phyloP scores from a whole-genome alignment of 2,797 vertebrate genomes.

The Eulemur mongoz region DNA sequence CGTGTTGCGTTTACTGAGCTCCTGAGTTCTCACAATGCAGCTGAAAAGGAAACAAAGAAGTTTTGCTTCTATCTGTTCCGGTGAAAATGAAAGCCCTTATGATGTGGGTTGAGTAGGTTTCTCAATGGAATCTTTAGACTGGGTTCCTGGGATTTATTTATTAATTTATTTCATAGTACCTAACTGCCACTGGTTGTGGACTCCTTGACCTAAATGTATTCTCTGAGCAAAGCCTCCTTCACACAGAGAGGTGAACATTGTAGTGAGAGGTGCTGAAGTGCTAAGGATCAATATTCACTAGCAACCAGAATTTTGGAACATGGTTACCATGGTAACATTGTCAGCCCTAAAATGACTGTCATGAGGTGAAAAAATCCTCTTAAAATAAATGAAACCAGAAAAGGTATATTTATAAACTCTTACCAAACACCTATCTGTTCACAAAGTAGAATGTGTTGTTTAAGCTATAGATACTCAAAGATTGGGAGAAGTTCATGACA shows the following conservation, averaged over 20 bases:
- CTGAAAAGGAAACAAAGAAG: slow-evolving; percentile 9
- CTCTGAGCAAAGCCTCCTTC: neutral
- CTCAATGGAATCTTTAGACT: neutral
- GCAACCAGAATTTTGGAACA: slow-evolving; percentile 13
- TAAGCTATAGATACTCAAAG: neutral
- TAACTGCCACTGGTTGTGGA: accelerated
- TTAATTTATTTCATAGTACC: neutral
- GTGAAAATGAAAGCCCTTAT: neutral
- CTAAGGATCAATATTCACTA: slow-evolving; percentile 41
- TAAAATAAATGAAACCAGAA: slow-evolving; percentile 73
- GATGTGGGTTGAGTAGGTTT: neutral
- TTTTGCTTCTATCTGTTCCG: neutral
- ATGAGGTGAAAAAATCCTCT: slow-evolving; percentile 69
- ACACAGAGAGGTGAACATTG: accelerated
- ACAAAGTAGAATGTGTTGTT: slow-evolving; percentile 4
- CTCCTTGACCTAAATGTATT: neutral
- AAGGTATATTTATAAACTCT: slow-evolving; percentile 71
- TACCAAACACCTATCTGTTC: slow-evolving; percentile 54
- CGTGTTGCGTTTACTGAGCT: neutral
- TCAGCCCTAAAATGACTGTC: slow-evolving; percentile 67
- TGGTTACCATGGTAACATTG: slow-evolving; percentile 59
- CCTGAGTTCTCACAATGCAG: neutral
- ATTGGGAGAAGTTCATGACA: neutral
- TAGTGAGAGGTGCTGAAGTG: neutral
- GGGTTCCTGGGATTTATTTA: neutral